These are phyloP conservation scores for Lutjanus argentimaculatus DNA, from an alignment of 2,797 vertebrate species.

Conservation along the genomic window DNA sequence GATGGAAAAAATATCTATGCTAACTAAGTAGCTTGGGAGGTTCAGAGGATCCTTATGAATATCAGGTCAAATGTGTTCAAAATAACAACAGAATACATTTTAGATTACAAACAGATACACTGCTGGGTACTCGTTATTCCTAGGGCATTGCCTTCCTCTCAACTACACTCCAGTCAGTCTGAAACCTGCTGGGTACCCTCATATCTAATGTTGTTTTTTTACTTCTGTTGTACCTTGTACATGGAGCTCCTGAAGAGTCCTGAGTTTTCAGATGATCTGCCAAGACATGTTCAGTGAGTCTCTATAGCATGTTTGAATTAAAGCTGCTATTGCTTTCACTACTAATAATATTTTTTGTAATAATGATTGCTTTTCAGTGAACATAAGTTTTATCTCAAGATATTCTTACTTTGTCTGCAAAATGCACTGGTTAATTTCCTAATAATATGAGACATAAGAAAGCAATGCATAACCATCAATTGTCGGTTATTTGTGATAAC, in stretches of 20 bases:
- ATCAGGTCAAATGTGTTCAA: background rate
- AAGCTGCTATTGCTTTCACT: background rate
- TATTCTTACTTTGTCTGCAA: background rate
- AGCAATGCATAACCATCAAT: background rate
- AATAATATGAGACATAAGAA: background rate
- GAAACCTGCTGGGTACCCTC: background rate
- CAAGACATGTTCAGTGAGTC: conserved; percentile 7
- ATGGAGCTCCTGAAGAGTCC: background rate
- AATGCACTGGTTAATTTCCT: background rate
- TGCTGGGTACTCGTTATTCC: background rate
- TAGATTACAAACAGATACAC: conserved; percentile 1
- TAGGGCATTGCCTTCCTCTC: background rate
- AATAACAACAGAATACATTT: background rate
- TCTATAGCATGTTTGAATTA: background rate
- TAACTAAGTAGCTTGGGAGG: background rate
- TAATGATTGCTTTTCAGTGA: background rate
- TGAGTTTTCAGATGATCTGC: background rate
- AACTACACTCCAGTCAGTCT: background rate
- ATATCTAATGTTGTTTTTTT: conserved; percentile 24
- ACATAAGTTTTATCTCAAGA: background rate
- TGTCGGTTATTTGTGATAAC: background rate
- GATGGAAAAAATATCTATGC: too few relatives aligned
- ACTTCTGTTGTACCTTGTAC: conserved; percentile 19
- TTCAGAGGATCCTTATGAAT: background rate
- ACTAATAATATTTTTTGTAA: background rate